Base-by-base conservation (phyloP, 2,113 vertebrate genomes). In the Mormoops blainvillei region DNA sequence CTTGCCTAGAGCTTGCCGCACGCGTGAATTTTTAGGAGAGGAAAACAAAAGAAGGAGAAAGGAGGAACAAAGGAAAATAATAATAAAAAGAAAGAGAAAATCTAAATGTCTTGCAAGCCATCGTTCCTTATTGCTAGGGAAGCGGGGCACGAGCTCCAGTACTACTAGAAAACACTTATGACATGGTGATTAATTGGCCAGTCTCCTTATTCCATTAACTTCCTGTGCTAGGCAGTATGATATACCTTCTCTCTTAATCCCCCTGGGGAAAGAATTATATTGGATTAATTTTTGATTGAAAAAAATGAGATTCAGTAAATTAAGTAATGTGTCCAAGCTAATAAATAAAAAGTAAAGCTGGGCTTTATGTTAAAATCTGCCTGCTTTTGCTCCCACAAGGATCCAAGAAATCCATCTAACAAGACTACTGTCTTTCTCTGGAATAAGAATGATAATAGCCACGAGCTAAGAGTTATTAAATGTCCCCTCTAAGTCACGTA, bases 291-390 rank as follows among this genome's bases (percentile, higher is more conserved):
- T 92, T 92, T 50, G 93, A 43, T 31, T 56, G 76, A 87, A 92
- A 87, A 91, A 68, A 93, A 76, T 80, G 41, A 95, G 28, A 83
- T 91, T 95, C 38, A 70, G 68, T 89, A 92, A 88, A 88, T 63
- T 67, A 82, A 50, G 71, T 52, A 70, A 82, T 28, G 50, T 70
- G 22, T 7, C 20, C 7, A 93, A 56, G 56, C 28, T 85, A 71
- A 71, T 82, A 70, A 92, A 63, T 48, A 68, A 88, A 89, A 92
- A 41, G 45, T 52, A 48, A 33, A 86, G 41, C 33, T n/a, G 1
- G 22, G 15, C 14, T 91, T 85, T 80, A 24, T 22, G 77, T 8
- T 50, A 26, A 70, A 80, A 28, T 33, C 31, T 65, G 7, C 73
- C 84, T 71, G 70, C 15, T 86, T 80, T 43, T 58, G 52, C 54